Conservation (phyloP, 2,797 vertebrate genomes). For the Eutrigla gurnardus region DNA sequence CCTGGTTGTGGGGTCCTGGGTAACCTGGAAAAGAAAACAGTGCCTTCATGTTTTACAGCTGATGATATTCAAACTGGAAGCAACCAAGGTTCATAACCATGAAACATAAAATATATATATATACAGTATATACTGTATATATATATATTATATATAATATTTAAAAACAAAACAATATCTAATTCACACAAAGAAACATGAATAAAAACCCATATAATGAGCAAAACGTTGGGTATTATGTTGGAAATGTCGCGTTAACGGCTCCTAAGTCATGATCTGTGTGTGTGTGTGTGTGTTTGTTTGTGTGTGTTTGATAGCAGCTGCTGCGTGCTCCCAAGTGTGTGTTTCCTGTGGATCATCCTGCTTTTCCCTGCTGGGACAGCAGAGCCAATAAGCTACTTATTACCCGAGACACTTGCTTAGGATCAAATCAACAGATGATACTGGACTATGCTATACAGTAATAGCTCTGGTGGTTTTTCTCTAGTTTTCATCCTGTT, state of each 20-base stretch:
- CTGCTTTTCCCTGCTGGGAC: conserved; percentile 6
- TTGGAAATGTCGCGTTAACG: too few species aligned
- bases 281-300: not conserved
- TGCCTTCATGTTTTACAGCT: not conserved
- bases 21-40: conserved; percentile 73
- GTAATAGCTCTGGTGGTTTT: not conserved
- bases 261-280: not conserved
- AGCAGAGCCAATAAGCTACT: conserved; percentile 50
- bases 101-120: not conserved
- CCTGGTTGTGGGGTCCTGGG: conserved; percentile 69
- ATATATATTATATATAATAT: too few species aligned
- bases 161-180: too few species aligned
- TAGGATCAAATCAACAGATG: not conserved
- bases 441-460: not conserved
- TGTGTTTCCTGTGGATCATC: conserved; percentile 32
- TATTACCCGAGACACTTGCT: conserved; percentile 1
- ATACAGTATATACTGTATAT: too few species aligned
- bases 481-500: not conserved
- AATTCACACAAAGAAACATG: not conserved
- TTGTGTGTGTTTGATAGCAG: not conserved
- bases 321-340: not conserved
- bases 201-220: not conserved
- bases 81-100: not conserved
- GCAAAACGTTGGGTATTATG: too few species aligned
- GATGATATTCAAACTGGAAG: not conserved